These are phyloP conservation scores for Austrofundulus limnaeus DNA, from an alignment of 2,113 vertebrate genomes.

Conservation along the genomic window DNA sequence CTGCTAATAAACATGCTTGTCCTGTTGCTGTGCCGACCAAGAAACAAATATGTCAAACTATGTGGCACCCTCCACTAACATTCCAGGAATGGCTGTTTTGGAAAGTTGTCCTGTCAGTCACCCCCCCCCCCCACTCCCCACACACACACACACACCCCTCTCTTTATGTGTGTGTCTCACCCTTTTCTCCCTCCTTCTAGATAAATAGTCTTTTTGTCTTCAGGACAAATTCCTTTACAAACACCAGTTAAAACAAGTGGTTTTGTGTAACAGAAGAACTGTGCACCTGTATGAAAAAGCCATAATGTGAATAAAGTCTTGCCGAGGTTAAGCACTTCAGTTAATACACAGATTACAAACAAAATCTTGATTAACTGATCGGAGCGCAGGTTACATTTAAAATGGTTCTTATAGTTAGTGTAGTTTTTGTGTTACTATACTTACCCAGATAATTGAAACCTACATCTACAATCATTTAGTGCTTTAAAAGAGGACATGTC, in stretches of 20 bases:
- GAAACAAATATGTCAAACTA: slow-evolving; percentile 93
- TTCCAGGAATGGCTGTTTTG: slow-evolving; percentile 87
- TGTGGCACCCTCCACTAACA: slow-evolving; percentile 89
- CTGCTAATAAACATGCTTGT: slow-evolving; percentile 79
- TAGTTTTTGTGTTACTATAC: too few relatives aligned
- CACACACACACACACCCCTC: background rate
- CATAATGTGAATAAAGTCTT: too few relatives aligned
- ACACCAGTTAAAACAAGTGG: slow-evolving; percentile 65
- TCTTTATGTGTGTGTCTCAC: slow-evolving; percentile 64
- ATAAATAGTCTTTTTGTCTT: slow-evolving; percentile 78
- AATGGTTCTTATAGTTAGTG: too few relatives aligned
- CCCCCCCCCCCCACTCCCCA: slow-evolving; percentile 73
- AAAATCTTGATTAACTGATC: too few relatives aligned
- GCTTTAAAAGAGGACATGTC: too few relatives aligned
- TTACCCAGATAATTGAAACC: too few relatives aligned
- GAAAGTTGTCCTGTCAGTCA: slow-evolving; percentile 81
- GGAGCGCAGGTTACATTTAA: too few relatives aligned
- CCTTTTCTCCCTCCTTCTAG: slow-evolving; percentile 27
- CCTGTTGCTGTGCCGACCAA: slow-evolving; percentile 83
- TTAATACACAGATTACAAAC: too few relatives aligned
- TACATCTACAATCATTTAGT: too few relatives aligned
- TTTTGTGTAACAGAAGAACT: slow-evolving; percentile 48
- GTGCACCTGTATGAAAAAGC: slow-evolving; percentile 21
- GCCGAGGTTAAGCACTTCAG: too few relatives aligned
- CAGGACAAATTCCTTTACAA: slow-evolving; percentile 73